Conservation (phyloP, 2,113 vertebrate species). For the Panthera uncia region DNA sequence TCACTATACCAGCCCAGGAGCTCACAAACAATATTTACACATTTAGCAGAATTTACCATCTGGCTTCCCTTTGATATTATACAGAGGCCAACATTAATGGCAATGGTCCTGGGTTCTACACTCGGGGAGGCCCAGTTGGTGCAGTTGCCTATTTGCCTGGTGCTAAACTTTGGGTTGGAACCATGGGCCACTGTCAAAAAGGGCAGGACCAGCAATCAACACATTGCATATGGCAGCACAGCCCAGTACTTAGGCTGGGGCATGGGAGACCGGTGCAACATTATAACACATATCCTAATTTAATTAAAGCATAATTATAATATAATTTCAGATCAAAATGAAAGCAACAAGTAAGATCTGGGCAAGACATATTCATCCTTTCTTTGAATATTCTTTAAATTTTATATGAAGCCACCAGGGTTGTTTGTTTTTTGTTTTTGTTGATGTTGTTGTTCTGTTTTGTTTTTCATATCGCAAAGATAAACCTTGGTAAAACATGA, state of each 20-base stretch:
- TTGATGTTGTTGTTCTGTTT: no score
- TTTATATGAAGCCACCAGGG: not conserved
- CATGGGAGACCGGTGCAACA: not conserved
- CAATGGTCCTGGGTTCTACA: not conserved
- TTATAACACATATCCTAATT: not conserved
- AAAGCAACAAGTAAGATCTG: not conserved
- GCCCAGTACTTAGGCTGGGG: not conserved
- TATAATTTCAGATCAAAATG: not conserved
- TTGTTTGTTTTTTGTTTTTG: no score
- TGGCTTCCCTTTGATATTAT: not conserved
- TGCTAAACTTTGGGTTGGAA: not conserved
- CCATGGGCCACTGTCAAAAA: not conserved
- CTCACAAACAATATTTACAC: not conserved
- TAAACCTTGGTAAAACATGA: not conserved
- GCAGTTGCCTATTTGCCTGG: not conserved
- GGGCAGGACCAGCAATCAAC: not conserved
- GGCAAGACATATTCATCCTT: not conserved
- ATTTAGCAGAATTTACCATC: not conserved
- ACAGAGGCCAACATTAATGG: not conserved
- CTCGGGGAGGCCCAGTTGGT: not conserved
- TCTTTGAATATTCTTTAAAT: slow-evolving; percentile 2
- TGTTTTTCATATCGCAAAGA: slow-evolving; percentile 25
- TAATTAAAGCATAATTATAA: slow-evolving; percentile 22
- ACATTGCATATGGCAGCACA: not conserved
- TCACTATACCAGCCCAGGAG: not conserved